Percentiles rank a stretch among this genome's conserved stretches.
These are phyloP conservation scores for Epistrophe eligans DNA, from an alignment of 2,888 invertebrate species.

Conservation along the genomic window DNA sequence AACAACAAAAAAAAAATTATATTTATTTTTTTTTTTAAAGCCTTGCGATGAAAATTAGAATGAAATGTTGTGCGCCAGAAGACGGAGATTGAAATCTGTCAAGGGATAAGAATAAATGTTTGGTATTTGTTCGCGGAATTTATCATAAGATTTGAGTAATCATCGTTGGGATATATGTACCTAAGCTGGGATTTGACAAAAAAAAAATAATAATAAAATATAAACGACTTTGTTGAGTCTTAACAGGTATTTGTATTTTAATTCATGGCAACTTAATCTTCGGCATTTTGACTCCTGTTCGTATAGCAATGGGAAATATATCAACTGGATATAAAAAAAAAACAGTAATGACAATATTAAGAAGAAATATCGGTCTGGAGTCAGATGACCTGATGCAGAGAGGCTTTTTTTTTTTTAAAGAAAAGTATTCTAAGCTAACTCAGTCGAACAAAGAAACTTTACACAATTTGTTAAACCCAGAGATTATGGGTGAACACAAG, in stretches of 20 bases:
- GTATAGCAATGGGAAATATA: not conserved
- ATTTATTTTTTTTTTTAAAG: slow-evolving; percentile 22
- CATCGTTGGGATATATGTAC: slow-evolving; percentile 11
- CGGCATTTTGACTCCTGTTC: not conserved
- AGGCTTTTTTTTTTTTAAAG: too few species aligned
- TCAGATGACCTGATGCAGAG: too few species aligned
- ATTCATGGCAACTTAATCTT: slow-evolving; percentile 13
- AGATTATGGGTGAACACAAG: too few species aligned
- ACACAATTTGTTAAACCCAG: too few species aligned
- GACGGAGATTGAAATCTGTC: slow-evolving; percentile 50
- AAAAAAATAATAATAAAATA: slow-evolving; percentile 23
- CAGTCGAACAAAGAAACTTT: too few species aligned
- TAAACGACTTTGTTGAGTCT: slow-evolving; percentile 45
- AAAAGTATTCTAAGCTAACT: too few species aligned
- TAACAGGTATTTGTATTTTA: slow-evolving; percentile 40
- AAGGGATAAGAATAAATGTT: slow-evolving; percentile 61
- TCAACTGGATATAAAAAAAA: not conserved
- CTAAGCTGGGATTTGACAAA: not conserved
- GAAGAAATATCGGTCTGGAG: too few species aligned
- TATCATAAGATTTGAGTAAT: slow-evolving; percentile 74
- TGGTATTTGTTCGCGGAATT: slow-evolving; percentile 66
- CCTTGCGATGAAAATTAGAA: slow-evolving; percentile 54
- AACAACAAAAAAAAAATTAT: slow-evolving; percentile 45
- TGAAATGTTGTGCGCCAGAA: slow-evolving; percentile 49
- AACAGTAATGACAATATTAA: too few species aligned